These are phyloP conservation scores for Danio tinwini DNA, from an alignment of 2,797 vertebrate species.

Conservation along the genomic window DNA sequence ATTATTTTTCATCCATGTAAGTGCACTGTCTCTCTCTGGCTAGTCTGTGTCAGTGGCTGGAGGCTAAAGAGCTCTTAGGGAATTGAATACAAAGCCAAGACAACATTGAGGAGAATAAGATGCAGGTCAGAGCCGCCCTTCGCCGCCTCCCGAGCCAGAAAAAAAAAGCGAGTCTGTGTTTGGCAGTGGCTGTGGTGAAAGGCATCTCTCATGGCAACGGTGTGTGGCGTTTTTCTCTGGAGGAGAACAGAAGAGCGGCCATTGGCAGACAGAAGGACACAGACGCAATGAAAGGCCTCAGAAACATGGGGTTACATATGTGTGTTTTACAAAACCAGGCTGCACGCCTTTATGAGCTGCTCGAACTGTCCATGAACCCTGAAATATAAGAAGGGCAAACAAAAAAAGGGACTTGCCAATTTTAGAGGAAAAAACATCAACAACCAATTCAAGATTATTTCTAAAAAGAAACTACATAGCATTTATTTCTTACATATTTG, in stretches of 20 bases:
- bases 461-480: no score
- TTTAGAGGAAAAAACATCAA: no score
- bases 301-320: constrained; percentile 28
- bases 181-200: constrained; percentile 48
- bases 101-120: constrained; percentile 60
- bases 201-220: constrained; percentile 65
- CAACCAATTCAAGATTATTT: no score
- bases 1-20: no score
- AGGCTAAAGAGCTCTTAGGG: constrained; percentile 66
- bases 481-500: no score
- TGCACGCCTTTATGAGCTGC: background rate
- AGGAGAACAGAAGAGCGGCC: constrained; percentile 22
- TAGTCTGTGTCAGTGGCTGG: constrained; percentile 57
- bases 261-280: constrained; percentile 43
- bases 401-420: background rate
- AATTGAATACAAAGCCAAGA: constrained; percentile 62
- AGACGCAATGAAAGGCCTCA: constrained; percentile 20
- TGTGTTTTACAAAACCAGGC: constrained; percentile 1
- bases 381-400: background rate
- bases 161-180: constrained; percentile 24
- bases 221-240: constrained; percentile 31
- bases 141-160: constrained; percentile 19
- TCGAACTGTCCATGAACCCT: background rate
- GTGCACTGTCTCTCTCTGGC: constrained; percentile 41
- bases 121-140: constrained; percentile 59